These are phyloP conservation scores for Agrypnia vestita DNA, from an alignment of 1,140 invertebrate genomes.

Conservation along the genomic window DNA sequence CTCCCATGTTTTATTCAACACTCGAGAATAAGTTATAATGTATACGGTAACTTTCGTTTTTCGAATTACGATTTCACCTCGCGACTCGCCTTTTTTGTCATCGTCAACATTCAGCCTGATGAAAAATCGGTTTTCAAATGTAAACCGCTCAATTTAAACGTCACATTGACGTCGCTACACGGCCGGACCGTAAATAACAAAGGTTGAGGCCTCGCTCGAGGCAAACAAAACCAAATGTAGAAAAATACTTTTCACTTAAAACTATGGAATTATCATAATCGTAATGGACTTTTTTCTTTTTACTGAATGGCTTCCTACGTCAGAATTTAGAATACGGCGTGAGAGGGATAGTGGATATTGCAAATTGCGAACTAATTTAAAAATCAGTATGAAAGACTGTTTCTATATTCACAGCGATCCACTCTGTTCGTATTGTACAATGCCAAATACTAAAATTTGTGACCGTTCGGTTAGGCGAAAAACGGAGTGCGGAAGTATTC, in stretches of 20 bases:
- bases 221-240: no score
- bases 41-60: conserved; percentile 31
- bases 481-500: not conserved
- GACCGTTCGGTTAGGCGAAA: conserved; percentile 2
- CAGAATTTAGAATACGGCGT: no score
- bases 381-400: not conserved
- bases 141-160: not conserved
- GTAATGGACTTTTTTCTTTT: no score
- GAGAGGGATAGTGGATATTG: no score
- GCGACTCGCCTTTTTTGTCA: conserved; percentile 27
- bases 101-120: not conserved
- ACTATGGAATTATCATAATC: no score
- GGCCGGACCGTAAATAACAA: not conserved
- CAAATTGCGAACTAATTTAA: no score
- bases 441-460: not conserved
- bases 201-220: no score
- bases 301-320: no score
- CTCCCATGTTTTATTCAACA: conserved; percentile 29
- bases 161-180: conserved; percentile 9
- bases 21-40: conserved; percentile 8
- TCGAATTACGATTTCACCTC: conserved; percentile 41
- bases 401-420: not conserved
- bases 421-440: not conserved
- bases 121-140: not conserved
- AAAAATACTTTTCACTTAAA: no score